Conservation (phyloP, 2,113 vertebrate species). For the Scomber japonicus region DNA sequence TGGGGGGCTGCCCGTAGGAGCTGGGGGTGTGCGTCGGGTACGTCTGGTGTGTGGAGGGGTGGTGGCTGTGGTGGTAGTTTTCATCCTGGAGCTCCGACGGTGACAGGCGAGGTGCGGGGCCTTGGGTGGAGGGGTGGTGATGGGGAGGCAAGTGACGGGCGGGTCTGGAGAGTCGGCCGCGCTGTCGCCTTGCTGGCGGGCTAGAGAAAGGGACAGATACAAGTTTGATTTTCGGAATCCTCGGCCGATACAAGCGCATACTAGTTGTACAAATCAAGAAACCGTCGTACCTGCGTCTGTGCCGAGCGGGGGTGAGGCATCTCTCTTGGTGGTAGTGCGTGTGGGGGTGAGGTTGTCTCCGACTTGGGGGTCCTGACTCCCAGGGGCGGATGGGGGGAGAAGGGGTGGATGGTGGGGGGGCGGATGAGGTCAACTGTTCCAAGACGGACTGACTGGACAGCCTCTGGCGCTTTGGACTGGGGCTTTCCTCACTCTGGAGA, state of each 20-base stretch:
- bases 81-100: constrained; percentile 90
- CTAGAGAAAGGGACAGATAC: constrained; percentile 69
- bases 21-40: constrained; percentile 79
- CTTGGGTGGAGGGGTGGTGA: constrained; percentile 80
- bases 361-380: constrained; percentile 93
- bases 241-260: background rate
- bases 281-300: constrained; percentile 91
- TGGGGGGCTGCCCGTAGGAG: constrained; percentile 89
- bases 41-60: constrained; percentile 70
- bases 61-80: constrained; percentile 87
- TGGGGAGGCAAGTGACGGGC: constrained; percentile 90
- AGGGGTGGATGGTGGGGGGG: constrained; percentile 90
- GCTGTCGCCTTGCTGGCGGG: constrained; percentile 94
- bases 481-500: constrained; percentile 93
- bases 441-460: constrained; percentile 94
- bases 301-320: constrained; percentile 95
- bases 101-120: constrained; percentile 52
- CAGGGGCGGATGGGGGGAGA: constrained; percentile 98
- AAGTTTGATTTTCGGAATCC: background rate
- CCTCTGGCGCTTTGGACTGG: constrained; percentile 96
- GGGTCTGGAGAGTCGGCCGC: constrained; percentile 92
- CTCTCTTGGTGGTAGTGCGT: constrained; percentile 94
- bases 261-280: background rate
- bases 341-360: constrained; percentile 90
- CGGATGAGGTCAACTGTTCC: constrained; percentile 91